Evolutionary conservation across 35 echinoderm and acorn worm genomes (phyloP).

Genomic region (Stichopus chloronotus): DNA sequence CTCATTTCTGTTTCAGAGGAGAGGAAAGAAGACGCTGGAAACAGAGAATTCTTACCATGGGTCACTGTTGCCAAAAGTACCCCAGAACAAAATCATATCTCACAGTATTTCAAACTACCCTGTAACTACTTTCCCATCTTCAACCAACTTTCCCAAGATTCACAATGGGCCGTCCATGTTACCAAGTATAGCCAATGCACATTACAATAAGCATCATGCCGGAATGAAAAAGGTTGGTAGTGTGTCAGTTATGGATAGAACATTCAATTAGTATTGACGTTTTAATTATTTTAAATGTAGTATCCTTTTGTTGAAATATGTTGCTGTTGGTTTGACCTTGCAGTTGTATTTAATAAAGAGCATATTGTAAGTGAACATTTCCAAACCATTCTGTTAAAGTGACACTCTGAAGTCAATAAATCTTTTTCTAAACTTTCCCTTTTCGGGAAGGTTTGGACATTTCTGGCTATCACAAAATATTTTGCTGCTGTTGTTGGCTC

Average conservation of each 20-base stretch:
- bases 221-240: conserved; percentile 81
- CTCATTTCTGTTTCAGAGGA: conserved; percentile 60
- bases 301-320: no score
- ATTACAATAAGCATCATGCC: conserved; percentile 91
- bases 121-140: conserved; percentile 61
- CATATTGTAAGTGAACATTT: no score
- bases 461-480: no score
- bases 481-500: no score
- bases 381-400: no score
- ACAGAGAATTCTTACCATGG: conserved; percentile 63
- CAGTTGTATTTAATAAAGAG: neutral
- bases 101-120: conserved; percentile 73
- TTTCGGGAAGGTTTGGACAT: no score
- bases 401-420: no score
- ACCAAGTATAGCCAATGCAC: conserved; percentile 95
- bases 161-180: conserved; percentile 88
- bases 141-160: conserved; percentile 91
- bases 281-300: no score
- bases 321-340: no score
- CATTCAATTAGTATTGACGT: no score
- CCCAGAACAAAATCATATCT: conserved; percentile 58
- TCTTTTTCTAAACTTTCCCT: no score
- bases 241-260: neutral
- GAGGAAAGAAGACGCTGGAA: conserved; percentile 71
- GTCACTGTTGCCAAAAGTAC: conserved; percentile 82